phyloP scores from a whole-genome alignment of 2,113 vertebrate species.

The Brachypodius melanocephalos region DNA sequence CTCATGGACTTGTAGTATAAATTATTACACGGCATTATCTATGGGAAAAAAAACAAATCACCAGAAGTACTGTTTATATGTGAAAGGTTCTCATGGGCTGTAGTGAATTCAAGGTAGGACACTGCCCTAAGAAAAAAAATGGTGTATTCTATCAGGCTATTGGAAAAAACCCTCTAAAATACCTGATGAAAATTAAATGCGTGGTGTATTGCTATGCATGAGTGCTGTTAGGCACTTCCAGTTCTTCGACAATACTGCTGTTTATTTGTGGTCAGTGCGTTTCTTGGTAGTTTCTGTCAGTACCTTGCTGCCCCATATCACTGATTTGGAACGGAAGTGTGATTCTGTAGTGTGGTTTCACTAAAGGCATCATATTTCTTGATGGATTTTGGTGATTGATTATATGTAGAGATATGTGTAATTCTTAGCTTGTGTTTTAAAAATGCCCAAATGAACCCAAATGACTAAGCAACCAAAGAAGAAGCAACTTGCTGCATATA shows the following conservation, averaged over 20 bases:
- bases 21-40: neutral
- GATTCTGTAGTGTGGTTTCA: neutral
- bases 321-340: neutral
- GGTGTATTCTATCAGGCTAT: neutral
- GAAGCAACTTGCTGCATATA: neutral
- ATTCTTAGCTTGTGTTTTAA: neutral
- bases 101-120: neutral
- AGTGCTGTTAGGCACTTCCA: neutral
- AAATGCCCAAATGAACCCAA: neutral
- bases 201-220: neutral
- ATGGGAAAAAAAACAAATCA: neutral
- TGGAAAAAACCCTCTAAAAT: neutral
- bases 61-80: neutral
- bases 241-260: neutral
- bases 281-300: neutral
- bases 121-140: neutral
- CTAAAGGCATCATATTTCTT: fast-evolving
- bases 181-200: neutral
- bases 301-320: fast-evolving
- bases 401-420: neutral
- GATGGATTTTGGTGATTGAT: neutral
- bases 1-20: neutral
- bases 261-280: neutral
- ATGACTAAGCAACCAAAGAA: neutral
- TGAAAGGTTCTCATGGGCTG: neutral